phyloP scores from a whole-genome alignment of 2,797 vertebrate genomes.

The Selene dorsalis region DNA sequence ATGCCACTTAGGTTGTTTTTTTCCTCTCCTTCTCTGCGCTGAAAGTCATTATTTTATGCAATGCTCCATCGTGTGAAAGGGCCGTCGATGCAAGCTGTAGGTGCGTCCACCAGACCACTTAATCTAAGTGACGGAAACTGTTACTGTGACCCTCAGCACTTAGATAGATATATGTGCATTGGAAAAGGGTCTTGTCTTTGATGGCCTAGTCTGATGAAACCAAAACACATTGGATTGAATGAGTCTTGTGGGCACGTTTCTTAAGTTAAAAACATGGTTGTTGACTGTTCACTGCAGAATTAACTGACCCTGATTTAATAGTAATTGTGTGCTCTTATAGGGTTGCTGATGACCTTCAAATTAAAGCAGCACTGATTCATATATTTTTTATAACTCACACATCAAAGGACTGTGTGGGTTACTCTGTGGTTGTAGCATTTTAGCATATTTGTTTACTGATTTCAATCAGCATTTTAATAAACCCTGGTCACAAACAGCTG shows the following conservation, averaged over 20 bases:
- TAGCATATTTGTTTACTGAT: not conserved
- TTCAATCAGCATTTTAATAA: not conserved
- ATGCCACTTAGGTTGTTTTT: constrained; percentile 23
- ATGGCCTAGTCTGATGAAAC: not conserved
- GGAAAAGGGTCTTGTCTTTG: not conserved
- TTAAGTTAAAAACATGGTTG: not conserved
- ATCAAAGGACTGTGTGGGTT: not conserved
- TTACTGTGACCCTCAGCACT: constrained; percentile 44
- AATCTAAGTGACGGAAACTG: constrained; percentile 57
- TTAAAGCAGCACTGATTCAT: not conserved
- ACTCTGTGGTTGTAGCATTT: not conserved
- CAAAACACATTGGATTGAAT: not conserved
- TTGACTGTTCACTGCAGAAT: not conserved
- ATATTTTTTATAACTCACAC: not conserved
- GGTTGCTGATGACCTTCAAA: not conserved
- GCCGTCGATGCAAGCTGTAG: constrained; percentile 7
- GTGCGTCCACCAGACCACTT: constrained; percentile 38
- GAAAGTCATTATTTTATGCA: constrained; percentile 30
- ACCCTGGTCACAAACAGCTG: not conserved
- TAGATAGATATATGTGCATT: constrained; percentile 18
- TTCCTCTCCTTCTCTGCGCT: constrained; percentile 2
- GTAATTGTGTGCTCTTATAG: not conserved
- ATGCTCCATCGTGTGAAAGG: constrained; percentile 23
- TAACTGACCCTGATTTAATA: not conserved
- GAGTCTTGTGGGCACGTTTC: not conserved